Evolutionary conservation across 2,888 invertebrate genomes (phyloP), one percentile per base, ranked within the genome.

Genomic region (Deilephila porcellus): DNA sequence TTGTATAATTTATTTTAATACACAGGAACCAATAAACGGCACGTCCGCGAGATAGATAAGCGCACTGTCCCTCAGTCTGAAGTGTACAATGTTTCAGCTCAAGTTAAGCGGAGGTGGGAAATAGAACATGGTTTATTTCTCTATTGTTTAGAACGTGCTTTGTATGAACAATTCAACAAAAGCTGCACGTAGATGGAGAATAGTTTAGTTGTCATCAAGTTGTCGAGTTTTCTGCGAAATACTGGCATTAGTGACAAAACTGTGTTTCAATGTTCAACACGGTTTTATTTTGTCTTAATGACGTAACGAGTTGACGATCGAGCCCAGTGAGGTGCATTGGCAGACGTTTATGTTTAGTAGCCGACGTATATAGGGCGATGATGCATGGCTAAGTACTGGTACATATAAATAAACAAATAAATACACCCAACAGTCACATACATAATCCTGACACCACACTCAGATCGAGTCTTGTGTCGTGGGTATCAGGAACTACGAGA

Each of bases 141-240:
- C 91, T 90, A 92, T 92, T 93, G 93, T 93, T 88, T 84, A 76
- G 81, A 85, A 84, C 82, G 83, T 85, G 88, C 82, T 89, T 89
- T 87, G 87, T 88, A 85, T 83, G 81, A 82, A 80, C 75, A 79
- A 81, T 81, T 79, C 79, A 78, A 79, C 79, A 80, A 14, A 81
- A 79, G 77, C 81, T 77, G 78, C 79, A 78, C 81, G 79, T 81
- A 76, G 83, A 81, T 80, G 77, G 78, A 78, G 75, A 75, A 82
- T 83, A 83, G 81, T 88, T 86, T 87, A 82, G 82, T 81, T 79
- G 81, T 80, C 83, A 82, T 84, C 78, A 83, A 85, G 84, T 85
- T 88, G 89, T 91, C 88, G 84, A 88, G 82, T 82, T 86, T 87
- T 88, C 87, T 86, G 82, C 80, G 82, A 85, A 83, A 79, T 79